A percentile compares a stretch with the other conserved stretches of the same genome.
These are phyloP conservation scores for Pocota personata DNA, from an alignment of 2,888 invertebrate genomes.

Conservation along the genomic window DNA sequence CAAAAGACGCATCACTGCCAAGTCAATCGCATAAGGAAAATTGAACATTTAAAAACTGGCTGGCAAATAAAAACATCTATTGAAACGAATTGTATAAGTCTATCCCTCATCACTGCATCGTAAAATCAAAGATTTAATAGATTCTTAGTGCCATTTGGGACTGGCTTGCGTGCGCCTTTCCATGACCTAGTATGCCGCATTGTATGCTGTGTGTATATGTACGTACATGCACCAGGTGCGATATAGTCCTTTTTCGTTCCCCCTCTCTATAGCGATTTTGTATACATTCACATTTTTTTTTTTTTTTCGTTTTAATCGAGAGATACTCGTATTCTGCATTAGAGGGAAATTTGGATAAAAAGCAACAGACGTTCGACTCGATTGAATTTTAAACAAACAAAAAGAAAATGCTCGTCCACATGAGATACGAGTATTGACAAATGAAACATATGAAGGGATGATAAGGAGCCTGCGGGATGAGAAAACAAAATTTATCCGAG, in stretches of 20 bases:
- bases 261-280: conserved; percentile 5
- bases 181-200: conserved; percentile 48
- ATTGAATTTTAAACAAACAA: conserved; percentile 65
- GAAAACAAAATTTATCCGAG: conserved; percentile 2
- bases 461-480: conserved; percentile 55
- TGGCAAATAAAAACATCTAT: conserved; percentile 52
- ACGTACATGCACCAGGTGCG: conserved; percentile 66
- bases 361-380: conserved; percentile 68
- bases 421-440: conserved; percentile 45
- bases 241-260: conserved; percentile 45
- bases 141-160: conserved; percentile 69
- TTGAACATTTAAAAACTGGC: conserved; percentile 16
- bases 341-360: conserved; percentile 50
- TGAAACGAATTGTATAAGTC: conserved; percentile 59
- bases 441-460: conserved; percentile 47
- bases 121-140: conserved; percentile 72
- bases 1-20: conserved; percentile 22
- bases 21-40: conserved; percentile 51
- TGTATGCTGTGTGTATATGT: conserved; percentile 45
- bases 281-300: conserved; percentile 29
- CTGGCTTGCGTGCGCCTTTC: conserved; percentile 57
- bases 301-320: conserved; percentile 38
- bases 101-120: conserved; percentile 60
- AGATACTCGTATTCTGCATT: conserved; percentile 51
- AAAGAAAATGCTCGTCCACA: conserved; percentile 37